Evolutionary conservation across 2,797 vertebrate species (phyloP).

Genomic region (Gallinago solitaria): DNA sequence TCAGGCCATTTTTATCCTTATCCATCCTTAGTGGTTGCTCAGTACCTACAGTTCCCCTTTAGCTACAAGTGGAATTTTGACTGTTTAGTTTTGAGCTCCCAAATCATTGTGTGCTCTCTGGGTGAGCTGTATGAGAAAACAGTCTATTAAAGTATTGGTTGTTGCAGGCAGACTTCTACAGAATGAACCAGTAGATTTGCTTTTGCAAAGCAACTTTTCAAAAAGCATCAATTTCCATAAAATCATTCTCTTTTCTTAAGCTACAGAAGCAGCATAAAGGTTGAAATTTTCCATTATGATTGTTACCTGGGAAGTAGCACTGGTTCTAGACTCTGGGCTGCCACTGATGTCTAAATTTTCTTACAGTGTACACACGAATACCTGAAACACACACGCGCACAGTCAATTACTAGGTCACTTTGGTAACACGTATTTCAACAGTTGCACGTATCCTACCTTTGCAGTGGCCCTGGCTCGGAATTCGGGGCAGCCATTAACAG

Average conservation of each 20-base stretch:
- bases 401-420: conserved; percentile 83
- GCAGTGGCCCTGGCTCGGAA: conserved; percentile 97
- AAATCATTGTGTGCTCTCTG: background rate
- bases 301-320: conserved; percentile 86
- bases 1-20: background rate
- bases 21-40: background rate
- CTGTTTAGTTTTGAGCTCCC: background rate
- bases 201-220: conserved; percentile 74
- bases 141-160: conserved; percentile 36
- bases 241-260: conserved; percentile 86
- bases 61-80: background rate
- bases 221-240: conserved; percentile 65
- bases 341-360: conserved; percentile 88
- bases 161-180: conserved; percentile 55
- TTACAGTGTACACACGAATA: conserved; percentile 88
- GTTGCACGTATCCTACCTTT: conserved; percentile 86
- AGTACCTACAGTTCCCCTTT: background rate
- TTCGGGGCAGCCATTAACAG: conserved; percentile 95
- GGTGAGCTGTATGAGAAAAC: conserved; percentile 21
- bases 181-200: conserved; percentile 67
- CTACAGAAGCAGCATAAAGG: conserved; percentile 85
- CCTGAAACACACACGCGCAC: conserved; percentile 87
- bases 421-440: conserved; percentile 66
- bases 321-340: conserved; percentile 87
- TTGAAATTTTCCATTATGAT: conserved; percentile 82